Evolutionary conservation across 1,140 invertebrate genomes (phyloP), one percentile per base, ranked within the genome.

Genomic region (Drepana arcuata): DNA sequence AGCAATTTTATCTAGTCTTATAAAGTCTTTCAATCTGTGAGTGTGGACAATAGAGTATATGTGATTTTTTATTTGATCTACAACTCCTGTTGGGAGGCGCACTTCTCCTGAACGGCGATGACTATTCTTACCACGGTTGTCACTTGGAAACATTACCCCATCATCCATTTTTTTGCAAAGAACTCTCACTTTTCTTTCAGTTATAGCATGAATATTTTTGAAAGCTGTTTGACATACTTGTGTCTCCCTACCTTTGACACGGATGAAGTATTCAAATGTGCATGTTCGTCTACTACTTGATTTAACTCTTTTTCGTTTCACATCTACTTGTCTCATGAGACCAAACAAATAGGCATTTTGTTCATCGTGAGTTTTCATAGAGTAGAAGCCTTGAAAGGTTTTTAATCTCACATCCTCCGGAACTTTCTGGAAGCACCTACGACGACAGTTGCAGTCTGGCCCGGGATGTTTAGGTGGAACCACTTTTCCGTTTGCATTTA

Each of bases 291-390:
- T 48, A 28, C 82, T 85, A 35, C 83, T 86, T 14, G 71, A 67
- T 51, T 84, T 83, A 7, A 84, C 83, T 63, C 84, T 73, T 65
- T 86, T 85, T 52, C 85, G 70, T 54, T 85, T 85, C 1, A 87
- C 84, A 50, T 86, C 85, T 12, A 86, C 78, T 55, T 86, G 84
- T 40, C 85, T 65, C 75, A 87, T 87, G 2, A 87, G 64, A n/a
- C 85, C 85, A 74, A 86, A 87, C 29, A 87, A 71, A 50, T 87
- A 87, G 14, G 85, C 84, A 74, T 87, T 86, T 61, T 87, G 85
- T 65, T 87, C 85, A 70, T 87, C 85, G 57, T 87, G 83, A 10
- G 72, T 85, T 63, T 86, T 86, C 67, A 87, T 79, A 7, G 83
- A 83, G 56, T 87, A 87, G 49, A 83, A 87, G 7, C 84, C 85